Conservation (phyloP, 1,140 invertebrate species). For the Nautilus pompilius region DNA sequence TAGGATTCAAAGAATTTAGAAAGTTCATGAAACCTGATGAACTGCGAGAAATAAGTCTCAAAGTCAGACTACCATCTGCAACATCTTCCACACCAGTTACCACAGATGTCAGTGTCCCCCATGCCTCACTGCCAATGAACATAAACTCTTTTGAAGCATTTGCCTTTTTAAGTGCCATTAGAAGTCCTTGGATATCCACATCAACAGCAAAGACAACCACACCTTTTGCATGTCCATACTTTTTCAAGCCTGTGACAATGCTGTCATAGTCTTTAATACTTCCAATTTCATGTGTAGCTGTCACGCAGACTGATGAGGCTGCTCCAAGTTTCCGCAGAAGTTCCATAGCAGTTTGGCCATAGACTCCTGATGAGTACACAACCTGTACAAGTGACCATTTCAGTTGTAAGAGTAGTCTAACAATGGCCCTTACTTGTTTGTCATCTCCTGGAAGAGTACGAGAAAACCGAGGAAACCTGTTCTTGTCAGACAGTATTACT, state of each 20-base stretch:
- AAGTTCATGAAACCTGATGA: slow-evolving; percentile 20
- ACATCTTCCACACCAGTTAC: slow-evolving; percentile 18
- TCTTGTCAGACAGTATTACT: slow-evolving; percentile 53
- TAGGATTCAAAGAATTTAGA: slow-evolving; percentile 16
- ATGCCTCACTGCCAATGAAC: slow-evolving; percentile 33
- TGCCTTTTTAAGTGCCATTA: slow-evolving; percentile 17
- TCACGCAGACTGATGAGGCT: slow-evolving; percentile 19
- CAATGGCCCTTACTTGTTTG: slow-evolving; percentile 70
- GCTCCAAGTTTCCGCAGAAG: slow-evolving; percentile 14
- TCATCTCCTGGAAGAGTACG: slow-evolving; percentile 75
- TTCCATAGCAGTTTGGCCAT: slow-evolving; percentile 3
- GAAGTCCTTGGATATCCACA: slow-evolving; percentile 15
- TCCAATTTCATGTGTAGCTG: slow-evolving; percentile 18
- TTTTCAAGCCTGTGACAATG: slow-evolving; percentile 16
- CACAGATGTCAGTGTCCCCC: slow-evolving; percentile 16
- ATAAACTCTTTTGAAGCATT: slow-evolving; percentile 17
- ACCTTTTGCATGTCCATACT: slow-evolving; percentile 17
- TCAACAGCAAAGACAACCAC: slow-evolving; percentile 27
- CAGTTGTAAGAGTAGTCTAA: slow-evolving; percentile 20
- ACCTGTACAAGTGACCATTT: slow-evolving; percentile 41
- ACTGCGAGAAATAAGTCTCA: slow-evolving; percentile 13
- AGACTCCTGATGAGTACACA: slow-evolving; percentile 10
- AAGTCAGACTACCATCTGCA: slow-evolving; percentile 25
- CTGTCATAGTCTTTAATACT: slow-evolving; percentile 11
- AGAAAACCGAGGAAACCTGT: slow-evolving; percentile 71